Evolutionary conservation across 2,797 vertebrate genomes (phyloP).

Genomic region (Pipistrellus pipistrellus): DNA sequence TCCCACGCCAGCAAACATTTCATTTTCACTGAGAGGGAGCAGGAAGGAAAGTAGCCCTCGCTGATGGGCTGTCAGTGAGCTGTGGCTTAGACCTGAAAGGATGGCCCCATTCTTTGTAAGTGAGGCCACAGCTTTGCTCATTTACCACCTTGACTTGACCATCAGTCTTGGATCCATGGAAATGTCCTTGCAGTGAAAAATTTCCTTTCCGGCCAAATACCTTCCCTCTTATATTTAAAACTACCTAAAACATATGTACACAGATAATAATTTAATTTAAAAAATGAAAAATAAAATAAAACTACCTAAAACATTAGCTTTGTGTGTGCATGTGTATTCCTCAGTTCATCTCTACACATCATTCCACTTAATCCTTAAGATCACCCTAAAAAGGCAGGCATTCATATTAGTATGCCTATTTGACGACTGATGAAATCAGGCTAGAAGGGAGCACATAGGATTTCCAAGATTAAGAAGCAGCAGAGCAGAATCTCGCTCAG

Average conservation of each 20-base stretch:
- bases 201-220: background rate
- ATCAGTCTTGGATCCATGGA: background rate
- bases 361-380: background rate
- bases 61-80: background rate
- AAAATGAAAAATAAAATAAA: background rate
- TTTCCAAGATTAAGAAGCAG: background rate
- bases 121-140: background rate
- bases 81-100: background rate
- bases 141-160: background rate
- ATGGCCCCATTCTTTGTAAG: background rate
- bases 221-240: background rate
- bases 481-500: background rate
- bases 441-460: background rate
- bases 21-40: background rate
- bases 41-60: background rate
- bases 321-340: background rate
- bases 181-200: background rate
- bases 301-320: background rate
- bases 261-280: too few relatives aligned
- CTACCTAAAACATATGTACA: background rate
- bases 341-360: background rate
- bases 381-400: background rate
- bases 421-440: background rate
- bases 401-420: background rate
- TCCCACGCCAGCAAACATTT: conserved; percentile 18